A percentile compares a stretch with the other conserved stretches of the same genome.
Conservation (phyloP, 2,888 invertebrate genomes). For the Sussaba pulchella region DNA sequence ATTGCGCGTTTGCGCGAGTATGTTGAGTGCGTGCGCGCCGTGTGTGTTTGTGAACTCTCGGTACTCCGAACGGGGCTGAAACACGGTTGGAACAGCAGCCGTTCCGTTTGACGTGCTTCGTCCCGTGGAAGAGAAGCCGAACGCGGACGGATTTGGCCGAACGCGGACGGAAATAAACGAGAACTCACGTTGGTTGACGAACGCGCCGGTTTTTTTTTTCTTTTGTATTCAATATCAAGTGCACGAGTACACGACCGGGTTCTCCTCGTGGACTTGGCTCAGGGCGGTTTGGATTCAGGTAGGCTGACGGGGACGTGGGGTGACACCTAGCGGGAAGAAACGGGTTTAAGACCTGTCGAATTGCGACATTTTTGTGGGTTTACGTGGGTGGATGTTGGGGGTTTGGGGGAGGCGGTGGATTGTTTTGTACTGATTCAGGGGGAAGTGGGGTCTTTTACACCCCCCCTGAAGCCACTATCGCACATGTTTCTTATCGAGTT, state of each 20-base stretch:
- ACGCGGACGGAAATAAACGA: constrained; percentile 60
- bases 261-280: constrained; percentile 61
- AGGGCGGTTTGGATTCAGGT: constrained; percentile 16
- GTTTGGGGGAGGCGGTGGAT: too few relatives aligned
- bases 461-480: not conserved
- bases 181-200: constrained; percentile 53
- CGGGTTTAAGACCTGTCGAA: too few relatives aligned
- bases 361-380: constrained; percentile 17
- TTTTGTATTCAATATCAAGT: constrained; percentile 78
- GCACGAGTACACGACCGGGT: constrained; percentile 72
- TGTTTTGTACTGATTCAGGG: too few relatives aligned
- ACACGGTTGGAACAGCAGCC: constrained; percentile 42
- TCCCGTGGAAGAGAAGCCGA: constrained; percentile 70
- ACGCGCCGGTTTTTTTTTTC: constrained; percentile 20
- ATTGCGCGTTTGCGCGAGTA: constrained; percentile 67
- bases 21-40: too few relatives aligned
- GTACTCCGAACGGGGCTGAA: not conserved
- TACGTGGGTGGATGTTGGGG: too few relatives aligned
- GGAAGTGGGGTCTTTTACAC: too few relatives aligned
- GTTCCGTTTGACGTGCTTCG: constrained; percentile 68
- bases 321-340: too few relatives aligned
- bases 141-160: constrained; percentile 63
- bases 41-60: too few relatives aligned
- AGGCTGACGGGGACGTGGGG: too few relatives aligned
- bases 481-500: not conserved